A percentile compares a stretch with the other conserved stretches of the same genome.
Evolutionary conservation across 2,113 vertebrate genomes (phyloP).

Genomic region (Corydoras sp.): DNA sequence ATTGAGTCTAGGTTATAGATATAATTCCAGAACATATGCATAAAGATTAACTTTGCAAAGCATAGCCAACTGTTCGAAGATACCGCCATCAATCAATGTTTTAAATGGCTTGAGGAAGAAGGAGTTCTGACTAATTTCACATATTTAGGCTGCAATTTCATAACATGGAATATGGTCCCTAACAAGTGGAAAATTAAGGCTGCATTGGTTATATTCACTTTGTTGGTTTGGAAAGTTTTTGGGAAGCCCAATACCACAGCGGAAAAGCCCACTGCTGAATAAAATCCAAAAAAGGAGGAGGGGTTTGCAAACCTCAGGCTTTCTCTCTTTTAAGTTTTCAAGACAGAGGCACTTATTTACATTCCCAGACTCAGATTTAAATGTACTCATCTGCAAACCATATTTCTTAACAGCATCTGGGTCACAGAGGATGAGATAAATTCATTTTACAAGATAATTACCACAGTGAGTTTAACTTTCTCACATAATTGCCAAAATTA

Average conservation of each 20-base stretch:
- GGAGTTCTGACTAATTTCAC: too few relatives aligned
- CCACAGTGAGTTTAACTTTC: not conserved
- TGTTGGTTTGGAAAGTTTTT: conserved; percentile 58
- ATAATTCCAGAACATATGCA: not conserved
- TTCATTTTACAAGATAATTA: conserved; percentile 13
- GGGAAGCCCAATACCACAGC: conserved; percentile 36
- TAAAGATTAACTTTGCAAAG: not conserved
- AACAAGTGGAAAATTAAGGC: conserved; percentile 61
- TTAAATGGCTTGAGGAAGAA: too few relatives aligned
- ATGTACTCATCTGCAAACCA: conserved; percentile 8
- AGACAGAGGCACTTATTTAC: conserved; percentile 18
- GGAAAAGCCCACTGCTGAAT: conserved; percentile 44
- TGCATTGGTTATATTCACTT: conserved; percentile 55
- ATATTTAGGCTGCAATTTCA: conserved; percentile 58
- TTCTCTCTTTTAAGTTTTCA: not conserved
- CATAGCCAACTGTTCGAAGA: not conserved
- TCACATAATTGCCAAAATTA: too few relatives aligned
- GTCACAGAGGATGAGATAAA: conserved; percentile 3
- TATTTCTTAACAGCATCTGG: not conserved
- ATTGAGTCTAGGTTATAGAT: not conserved
- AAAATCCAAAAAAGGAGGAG: conserved; percentile 17
- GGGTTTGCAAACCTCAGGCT: conserved; percentile 33
- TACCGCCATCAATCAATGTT: not conserved
- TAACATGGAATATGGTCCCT: conserved; percentile 50
- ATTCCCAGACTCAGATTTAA: conserved; percentile 17